Percentiles rank a stretch among this genome's conserved stretches.
These are phyloP conservation scores for Pinctada fucata DNA, from an alignment of 2,888 invertebrate species.

Conservation along the genomic window DNA sequence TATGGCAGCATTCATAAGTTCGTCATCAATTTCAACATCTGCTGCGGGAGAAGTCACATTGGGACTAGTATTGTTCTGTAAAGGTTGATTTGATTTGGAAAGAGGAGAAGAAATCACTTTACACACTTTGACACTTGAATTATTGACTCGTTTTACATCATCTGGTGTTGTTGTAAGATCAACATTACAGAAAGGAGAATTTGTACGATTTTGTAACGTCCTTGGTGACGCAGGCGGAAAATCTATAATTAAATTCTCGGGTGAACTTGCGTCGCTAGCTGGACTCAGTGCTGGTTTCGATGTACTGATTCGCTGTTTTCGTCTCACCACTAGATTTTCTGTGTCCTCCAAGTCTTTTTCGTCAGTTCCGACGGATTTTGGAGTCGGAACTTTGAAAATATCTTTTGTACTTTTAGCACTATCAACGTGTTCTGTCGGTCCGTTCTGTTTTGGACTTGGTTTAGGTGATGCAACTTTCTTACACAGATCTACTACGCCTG, in stretches of 20 bases:
- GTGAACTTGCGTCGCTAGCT: constrained; percentile 72
- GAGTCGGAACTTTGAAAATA: constrained; percentile 65
- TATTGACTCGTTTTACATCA: constrained; percentile 20
- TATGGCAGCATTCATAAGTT: constrained; percentile 92
- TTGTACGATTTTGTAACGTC: constrained; percentile 49
- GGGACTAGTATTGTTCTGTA: constrained; percentile 44
- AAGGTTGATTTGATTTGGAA: constrained; percentile 43
- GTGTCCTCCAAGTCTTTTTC: constrained; percentile 51
- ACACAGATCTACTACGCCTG: not conserved
- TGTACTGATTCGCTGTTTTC: constrained; percentile 43
- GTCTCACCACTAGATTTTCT: constrained; percentile 46
- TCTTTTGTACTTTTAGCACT: constrained; percentile 46
- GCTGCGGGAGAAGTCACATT: constrained; percentile 48
- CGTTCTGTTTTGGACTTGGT: constrained; percentile 37
- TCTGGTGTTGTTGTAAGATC: constrained; percentile 35
- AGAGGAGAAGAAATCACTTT: constrained; percentile 39
- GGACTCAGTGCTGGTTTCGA: constrained; percentile 57
- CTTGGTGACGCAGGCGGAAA: constrained; percentile 61
- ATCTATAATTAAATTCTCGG: constrained; percentile 76
- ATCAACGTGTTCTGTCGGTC: constrained; percentile 29
- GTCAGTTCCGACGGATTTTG: constrained; percentile 50
- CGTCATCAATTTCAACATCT: constrained; percentile 89
- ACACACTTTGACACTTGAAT: constrained; percentile 10
- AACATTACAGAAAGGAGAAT: constrained; percentile 56
- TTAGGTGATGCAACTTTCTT: constrained; percentile 30